A percentile compares a stretch with the other conserved stretches of the same genome.
Conservation (phyloP, 1,140 invertebrate genomes). For the Drosophila ambigua region DNA sequence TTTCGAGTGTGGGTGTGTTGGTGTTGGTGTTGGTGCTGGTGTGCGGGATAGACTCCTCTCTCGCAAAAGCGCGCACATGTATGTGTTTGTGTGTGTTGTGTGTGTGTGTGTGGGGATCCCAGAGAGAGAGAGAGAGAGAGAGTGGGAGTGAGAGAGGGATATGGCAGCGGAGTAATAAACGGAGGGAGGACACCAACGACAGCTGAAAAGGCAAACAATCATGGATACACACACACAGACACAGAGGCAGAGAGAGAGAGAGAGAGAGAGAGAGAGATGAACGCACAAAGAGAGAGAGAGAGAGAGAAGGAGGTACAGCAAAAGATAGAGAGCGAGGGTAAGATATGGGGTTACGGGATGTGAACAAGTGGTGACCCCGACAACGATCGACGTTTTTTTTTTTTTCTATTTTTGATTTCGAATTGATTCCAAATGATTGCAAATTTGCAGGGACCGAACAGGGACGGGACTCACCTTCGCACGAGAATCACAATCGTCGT, state of each 20-base stretch:
- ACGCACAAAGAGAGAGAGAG: conserved; percentile 4
- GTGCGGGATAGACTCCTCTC: conserved; percentile 48
- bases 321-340: conserved; percentile 4
- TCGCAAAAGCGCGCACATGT: conserved; percentile 7
- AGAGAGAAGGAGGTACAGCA: conserved; percentile 9
- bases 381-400: conserved; percentile 33
- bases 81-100: neutral
- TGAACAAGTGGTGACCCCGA: conserved; percentile 43
- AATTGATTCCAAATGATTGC: conserved; percentile 21
- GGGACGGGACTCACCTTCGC: conserved; percentile 89
- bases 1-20: neutral
- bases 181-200: too few relatives aligned
- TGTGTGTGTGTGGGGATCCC: conserved; percentile 16
- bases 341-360: neutral
- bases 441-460: neutral
- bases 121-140: neutral
- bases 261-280: neutral
- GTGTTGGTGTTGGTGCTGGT: conserved; percentile 19
- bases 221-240: conserved; percentile 2
- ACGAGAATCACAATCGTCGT: conserved; percentile 95
- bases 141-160: neutral
- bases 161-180: too few relatives aligned
- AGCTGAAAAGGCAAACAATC: too few relatives aligned
- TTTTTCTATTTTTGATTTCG: neutral
- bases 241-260: neutral